phyloP scores from a whole-genome alignment of 2,888 invertebrate species.

The Lepidonotus clava region DNA sequence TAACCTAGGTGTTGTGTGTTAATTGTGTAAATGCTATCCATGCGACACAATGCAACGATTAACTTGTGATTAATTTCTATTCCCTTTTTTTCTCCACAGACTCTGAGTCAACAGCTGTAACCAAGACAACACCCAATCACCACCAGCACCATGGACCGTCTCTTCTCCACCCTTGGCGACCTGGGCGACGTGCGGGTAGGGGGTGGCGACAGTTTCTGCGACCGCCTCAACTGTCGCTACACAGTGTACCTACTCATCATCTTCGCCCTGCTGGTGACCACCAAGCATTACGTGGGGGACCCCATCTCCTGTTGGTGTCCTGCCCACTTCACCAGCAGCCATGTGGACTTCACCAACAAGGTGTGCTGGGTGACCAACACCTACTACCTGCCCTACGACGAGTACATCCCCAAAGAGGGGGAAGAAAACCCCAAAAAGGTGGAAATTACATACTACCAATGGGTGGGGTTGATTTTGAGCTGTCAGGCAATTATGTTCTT shows the following conservation, averaged over 20 bases:
- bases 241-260: constrained; percentile 62
- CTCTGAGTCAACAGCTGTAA: too few species aligned
- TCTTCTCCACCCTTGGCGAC: constrained; percentile 62
- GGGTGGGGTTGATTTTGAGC: constrained; percentile 65
- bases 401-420: constrained; percentile 62
- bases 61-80: too few species aligned
- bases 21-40: too few species aligned
- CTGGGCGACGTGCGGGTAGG: constrained; percentile 61
- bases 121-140: too few species aligned
- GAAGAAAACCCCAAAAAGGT: constrained; percentile 49
- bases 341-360: constrained; percentile 65
- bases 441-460: constrained; percentile 66
- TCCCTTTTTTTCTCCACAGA: too few species aligned
- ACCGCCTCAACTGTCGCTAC: constrained; percentile 65
- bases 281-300: constrained; percentile 61
- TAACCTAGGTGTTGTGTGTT: too few species aligned
- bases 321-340: constrained; percentile 62
- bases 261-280: constrained; percentile 60
- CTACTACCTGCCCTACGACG: constrained; percentile 79
- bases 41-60: too few species aligned
- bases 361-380: constrained; percentile 83
- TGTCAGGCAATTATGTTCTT: constrained; percentile 66
- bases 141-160: constrained; percentile 64
- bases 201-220: constrained; percentile 65
- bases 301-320: constrained; percentile 67